phyloP scores from a whole-genome alignment of 2,797 vertebrate genomes.

The Pseudochirops corinnae region DNA sequence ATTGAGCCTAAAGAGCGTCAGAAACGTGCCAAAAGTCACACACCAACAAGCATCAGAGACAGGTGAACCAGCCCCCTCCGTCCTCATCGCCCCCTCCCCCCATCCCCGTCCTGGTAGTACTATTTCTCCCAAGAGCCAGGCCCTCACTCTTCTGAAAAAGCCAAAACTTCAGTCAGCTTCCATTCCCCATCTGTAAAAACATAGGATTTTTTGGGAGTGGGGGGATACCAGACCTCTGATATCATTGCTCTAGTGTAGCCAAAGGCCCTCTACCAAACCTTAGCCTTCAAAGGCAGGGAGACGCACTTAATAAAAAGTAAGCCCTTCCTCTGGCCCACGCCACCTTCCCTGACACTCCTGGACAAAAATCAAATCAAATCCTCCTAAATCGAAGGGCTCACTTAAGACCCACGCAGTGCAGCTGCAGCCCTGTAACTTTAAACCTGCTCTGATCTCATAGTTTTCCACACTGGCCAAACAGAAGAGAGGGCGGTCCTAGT shows the following conservation, averaged over 20 bases:
- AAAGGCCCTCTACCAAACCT: background rate
- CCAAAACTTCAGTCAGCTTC: background rate
- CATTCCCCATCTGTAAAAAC: background rate
- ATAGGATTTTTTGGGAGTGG: background rate
- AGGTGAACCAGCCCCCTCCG: background rate
- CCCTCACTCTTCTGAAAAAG: background rate
- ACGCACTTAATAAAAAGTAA: background rate
- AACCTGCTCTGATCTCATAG: slow-evolving; percentile 86
- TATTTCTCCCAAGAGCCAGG: background rate
- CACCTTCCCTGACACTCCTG: background rate
- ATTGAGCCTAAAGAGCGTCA: background rate
- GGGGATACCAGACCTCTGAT: background rate
- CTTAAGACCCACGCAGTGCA: background rate
- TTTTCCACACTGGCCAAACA: slow-evolving; percentile 81
- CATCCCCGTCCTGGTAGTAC: background rate
- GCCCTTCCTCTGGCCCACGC: background rate
- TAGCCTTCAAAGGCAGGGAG: background rate
- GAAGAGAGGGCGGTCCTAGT: slow-evolving; percentile 82
- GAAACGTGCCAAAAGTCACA: background rate
- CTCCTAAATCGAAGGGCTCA: background rate
- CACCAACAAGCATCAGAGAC: background rate
- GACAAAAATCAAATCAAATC: background rate
- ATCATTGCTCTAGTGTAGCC: background rate
- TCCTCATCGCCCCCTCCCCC: background rate
- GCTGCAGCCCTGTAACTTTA: slow-evolving; percentile 85